A percentile compares a stretch with the other conserved stretches of the same genome.
These are phyloP conservation scores for Macrochelys suwanniensis DNA, from an alignment of 2,797 vertebrate genomes.

Conservation along the genomic window DNA sequence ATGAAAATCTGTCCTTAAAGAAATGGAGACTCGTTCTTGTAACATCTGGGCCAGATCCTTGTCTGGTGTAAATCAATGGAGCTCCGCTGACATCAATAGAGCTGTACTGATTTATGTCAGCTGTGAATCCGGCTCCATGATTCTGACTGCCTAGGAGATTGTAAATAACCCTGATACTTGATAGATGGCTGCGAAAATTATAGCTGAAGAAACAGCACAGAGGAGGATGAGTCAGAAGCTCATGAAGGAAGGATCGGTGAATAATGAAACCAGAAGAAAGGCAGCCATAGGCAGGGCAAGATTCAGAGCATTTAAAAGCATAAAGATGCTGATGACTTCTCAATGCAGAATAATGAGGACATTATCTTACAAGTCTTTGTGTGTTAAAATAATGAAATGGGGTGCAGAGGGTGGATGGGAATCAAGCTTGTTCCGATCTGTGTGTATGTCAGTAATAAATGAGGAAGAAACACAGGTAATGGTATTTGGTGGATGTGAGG, in stretches of 20 bases:
- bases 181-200: not conserved
- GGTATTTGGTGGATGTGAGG: not conserved
- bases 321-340: not conserved
- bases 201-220: not conserved
- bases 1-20: not conserved
- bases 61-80: not conserved
- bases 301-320: not conserved
- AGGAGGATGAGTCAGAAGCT: not conserved
- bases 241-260: not conserved
- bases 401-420: not conserved
- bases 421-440: not conserved
- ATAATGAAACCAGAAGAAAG: not conserved
- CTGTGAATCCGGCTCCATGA: not conserved
- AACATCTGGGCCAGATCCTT: not conserved
- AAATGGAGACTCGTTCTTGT: not conserved
- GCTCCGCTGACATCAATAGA: not conserved
- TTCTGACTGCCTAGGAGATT: not conserved
- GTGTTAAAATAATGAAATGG: not conserved
- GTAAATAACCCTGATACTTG: not conserved
- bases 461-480: not conserved
- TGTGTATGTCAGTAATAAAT: not conserved
- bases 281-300: not conserved
- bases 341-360: not conserved
- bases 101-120: not conserved
- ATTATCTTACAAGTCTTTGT: not conserved